Evolutionary conservation across 2,888 invertebrate species (phyloP).

Genomic region (Raillietiella orientalis): DNA sequence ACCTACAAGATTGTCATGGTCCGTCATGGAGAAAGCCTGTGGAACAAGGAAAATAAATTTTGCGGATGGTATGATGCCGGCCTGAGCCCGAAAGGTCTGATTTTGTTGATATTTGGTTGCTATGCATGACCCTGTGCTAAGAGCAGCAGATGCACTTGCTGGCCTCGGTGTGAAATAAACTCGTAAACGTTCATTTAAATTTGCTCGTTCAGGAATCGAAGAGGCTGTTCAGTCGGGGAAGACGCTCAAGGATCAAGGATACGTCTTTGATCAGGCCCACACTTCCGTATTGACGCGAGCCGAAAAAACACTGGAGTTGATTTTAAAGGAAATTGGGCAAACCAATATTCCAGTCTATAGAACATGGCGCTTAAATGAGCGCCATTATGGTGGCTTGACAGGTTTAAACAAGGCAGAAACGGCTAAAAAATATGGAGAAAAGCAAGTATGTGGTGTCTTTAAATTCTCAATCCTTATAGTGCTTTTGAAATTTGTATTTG

Average conservation of each 20-base stretch:
- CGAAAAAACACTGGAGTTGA: slow-evolving; percentile 30
- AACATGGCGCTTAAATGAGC: slow-evolving; percentile 55
- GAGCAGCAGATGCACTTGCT: too few species aligned
- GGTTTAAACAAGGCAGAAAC: slow-evolving; percentile 56
- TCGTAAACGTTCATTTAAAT: too few species aligned
- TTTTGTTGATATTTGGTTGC: too few species aligned
- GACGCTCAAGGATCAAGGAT: slow-evolving; percentile 29
- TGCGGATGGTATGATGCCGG: slow-evolving; percentile 39
- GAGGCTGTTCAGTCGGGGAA: slow-evolving; percentile 37
- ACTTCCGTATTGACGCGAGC: slow-evolving; percentile 48
- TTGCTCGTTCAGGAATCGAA: slow-evolving; percentile 18
- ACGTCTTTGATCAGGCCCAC: slow-evolving; percentile 40
- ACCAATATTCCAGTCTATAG: slow-evolving; percentile 28
- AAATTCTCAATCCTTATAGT: too few species aligned
- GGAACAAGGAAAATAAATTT: slow-evolving; percentile 35
- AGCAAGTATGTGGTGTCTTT: slow-evolving; percentile 31
- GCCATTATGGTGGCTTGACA: slow-evolving; percentile 58
- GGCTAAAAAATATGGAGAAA: slow-evolving; percentile 50
- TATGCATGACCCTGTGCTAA: too few species aligned
- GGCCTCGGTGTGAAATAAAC: too few species aligned
- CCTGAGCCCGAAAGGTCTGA: slow-evolving; percentile 32
- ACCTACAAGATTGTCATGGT: slow-evolving; percentile 30
- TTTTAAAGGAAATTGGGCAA: slow-evolving; percentile 30
- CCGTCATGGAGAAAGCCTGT: slow-evolving; percentile 38
- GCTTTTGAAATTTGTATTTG: neutral